Percentiles rank a stretch among this genome's conserved stretches.
Evolutionary conservation across 2,888 invertebrate species (phyloP).

Genomic region (Gordius sp.): DNA sequence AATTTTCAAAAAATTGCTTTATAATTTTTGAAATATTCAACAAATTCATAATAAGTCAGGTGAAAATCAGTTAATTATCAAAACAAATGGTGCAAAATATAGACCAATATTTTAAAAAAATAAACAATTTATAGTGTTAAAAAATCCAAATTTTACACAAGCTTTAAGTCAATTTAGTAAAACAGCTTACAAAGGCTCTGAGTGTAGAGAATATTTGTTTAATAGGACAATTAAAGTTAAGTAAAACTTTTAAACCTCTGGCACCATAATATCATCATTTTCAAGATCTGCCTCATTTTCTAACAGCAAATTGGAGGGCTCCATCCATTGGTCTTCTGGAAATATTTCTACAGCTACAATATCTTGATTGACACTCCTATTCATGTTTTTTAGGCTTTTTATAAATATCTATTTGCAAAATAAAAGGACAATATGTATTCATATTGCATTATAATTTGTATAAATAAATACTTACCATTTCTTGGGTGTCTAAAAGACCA

Average conservation of each 20-base stretch:
- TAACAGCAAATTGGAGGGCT: conserved; percentile 44
- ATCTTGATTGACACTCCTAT: conserved; percentile 79
- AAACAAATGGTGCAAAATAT: too few species aligned
- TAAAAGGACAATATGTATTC: conserved; percentile 14
- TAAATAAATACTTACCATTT: conserved; percentile 14
- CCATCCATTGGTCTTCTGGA: conserved; percentile 61
- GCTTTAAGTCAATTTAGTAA: too few species aligned
- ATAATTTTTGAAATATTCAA: too few species aligned
- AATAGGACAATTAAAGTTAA: too few species aligned
- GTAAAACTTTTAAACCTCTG: background rate
- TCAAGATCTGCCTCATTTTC: conserved; percentile 26
- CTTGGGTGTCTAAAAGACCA: background rate
- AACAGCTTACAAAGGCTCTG: too few species aligned
- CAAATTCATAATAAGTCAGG: too few species aligned
- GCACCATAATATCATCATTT: conserved; percentile 20
- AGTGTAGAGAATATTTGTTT: too few species aligned
- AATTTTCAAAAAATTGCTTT: too few species aligned
- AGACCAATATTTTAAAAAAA: too few species aligned
- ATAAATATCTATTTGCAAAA: conserved; percentile 27
- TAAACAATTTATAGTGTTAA: too few species aligned
- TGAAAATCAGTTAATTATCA: too few species aligned
- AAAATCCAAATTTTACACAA: too few species aligned
- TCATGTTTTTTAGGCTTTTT: conserved; percentile 57
- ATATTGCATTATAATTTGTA: conserved; percentile 15
- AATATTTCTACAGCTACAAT: conserved; percentile 64